Base-by-base conservation (phyloP, 1,140 invertebrate species). In the Bombus polaris region DNA sequence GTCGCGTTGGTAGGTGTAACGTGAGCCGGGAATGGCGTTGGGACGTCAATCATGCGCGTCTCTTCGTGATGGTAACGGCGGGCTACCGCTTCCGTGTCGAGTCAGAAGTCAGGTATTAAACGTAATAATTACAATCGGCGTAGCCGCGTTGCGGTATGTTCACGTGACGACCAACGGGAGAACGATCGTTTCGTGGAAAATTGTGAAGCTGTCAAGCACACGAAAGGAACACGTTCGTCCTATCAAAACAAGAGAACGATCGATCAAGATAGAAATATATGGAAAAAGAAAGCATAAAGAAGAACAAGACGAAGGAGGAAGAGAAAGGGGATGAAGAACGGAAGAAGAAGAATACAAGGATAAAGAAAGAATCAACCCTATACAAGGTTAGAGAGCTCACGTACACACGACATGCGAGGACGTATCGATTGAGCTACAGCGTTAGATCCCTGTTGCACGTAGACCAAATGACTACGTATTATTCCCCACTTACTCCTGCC, bases 381-480 rank as follows among this genome's bases (percentile, higher is more conserved):
- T n/a, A 10, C 1, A 15, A 39, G 70, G 39, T 47, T 18, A 80
- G 74, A 80, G 80, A 4, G n/a, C 57, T 65, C 53, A 35, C 71
- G 75, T 88, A 89, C 87, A 91, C 81, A 87, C 90, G 90, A 91
- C 90, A 88, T 74, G 84, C 66, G 73, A 76, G 78, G 84, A 75
- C 85, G 80, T 93, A 94, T 93, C 89, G 92, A 94, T 93, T 93
- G 90, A 85, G 70, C 15, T 87, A 86, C 86, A 71, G 76, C 75
- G 86, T 87, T 87, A 74, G 81, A 85, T 91, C 90, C 91, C 91
- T 91, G 91, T 93, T 94, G 92, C 91, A 92, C 90, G 91, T 91
- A 92, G 84, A 84, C 88, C 83, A 90, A 93, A 93, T 92, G 92
- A 93, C 90, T 90, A 91, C 89, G 86, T 93, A 93, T 94, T 92